Conservation (phyloP, 2,888 invertebrate genomes). For the Malthinus seriepunctatus region DNA sequence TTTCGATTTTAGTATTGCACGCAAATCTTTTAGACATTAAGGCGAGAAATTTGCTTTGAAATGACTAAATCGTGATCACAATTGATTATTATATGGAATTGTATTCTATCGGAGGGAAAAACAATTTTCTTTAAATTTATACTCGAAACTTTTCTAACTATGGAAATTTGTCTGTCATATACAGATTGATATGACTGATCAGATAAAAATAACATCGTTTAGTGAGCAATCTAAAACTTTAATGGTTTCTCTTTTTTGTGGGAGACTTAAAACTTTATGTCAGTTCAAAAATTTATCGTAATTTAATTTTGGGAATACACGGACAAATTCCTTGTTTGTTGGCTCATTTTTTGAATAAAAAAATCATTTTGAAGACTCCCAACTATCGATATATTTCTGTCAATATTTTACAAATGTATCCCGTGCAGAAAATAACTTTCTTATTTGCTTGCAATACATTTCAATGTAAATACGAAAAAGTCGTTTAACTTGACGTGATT, state of each 20-base stretch:
- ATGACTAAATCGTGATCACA: conserved; percentile 14
- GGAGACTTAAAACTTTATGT: no score
- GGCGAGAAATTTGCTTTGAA: conserved; percentile 14
- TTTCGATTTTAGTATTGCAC: conserved; percentile 22
- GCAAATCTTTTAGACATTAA: conserved; percentile 17
- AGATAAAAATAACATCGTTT: conserved; percentile 21
- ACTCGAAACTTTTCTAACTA: conserved; percentile 21
- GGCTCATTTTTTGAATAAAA: neutral
- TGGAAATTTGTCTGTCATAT: conserved; percentile 26
- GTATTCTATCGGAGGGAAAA: conserved; percentile 8
- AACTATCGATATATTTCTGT: conserved; percentile 1
- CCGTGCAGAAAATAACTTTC: conserved; percentile 16
- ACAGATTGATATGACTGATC: conserved; percentile 25
- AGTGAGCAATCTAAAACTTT: conserved; percentile 25
- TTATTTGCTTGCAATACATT: conserved; percentile 15
- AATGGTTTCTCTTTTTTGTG: conserved; percentile 18
- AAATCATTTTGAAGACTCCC: conserved; percentile 5
- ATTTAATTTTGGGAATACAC: no score
- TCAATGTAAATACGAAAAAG: conserved; percentile 15
- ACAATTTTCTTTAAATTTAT: conserved; percentile 19
- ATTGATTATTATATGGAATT: conserved; percentile 19
- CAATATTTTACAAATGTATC: conserved; percentile 17
- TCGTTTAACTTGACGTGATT: conserved; percentile 10
- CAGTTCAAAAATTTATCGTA: no score
- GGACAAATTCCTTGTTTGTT: no score